Conservation (phyloP, 2,113 vertebrate genomes). For the Antigone vipio region DNA sequence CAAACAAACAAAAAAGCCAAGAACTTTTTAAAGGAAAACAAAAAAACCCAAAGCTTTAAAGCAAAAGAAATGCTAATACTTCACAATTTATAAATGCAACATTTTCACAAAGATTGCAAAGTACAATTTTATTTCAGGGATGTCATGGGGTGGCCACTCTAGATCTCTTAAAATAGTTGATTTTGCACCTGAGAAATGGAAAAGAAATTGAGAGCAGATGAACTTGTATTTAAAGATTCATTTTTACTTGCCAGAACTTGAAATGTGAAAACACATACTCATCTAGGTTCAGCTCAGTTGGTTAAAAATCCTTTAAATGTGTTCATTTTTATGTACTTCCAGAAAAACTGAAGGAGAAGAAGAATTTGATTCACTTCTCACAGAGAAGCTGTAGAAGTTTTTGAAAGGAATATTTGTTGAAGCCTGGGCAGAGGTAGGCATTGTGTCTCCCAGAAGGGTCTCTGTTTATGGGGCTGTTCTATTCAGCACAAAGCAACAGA, state of each 20-base stretch:
- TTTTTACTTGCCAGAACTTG: neutral
- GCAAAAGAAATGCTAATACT: neutral
- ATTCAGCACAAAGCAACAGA: neutral
- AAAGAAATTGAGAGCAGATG: neutral
- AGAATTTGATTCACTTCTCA: neutral
- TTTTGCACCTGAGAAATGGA: neutral
- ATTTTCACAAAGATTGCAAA: neutral
- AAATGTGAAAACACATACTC: neutral
- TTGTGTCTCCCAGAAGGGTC: neutral
- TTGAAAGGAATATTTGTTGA: neutral
- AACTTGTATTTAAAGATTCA: neutral
- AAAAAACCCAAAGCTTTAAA: neutral
- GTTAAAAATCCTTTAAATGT: neutral
- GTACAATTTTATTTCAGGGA: neutral
- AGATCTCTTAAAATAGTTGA: neutral
- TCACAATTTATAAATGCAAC: neutral
- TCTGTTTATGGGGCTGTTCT: neutral
- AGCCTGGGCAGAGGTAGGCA: neutral
- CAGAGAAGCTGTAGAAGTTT: neutral
- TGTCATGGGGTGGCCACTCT: neutral
- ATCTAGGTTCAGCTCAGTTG: neutral
- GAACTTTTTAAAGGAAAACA: neutral
- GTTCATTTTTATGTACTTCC: neutral
- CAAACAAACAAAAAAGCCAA: neutral
- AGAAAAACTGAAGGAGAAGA: neutral